Evolutionary conservation across 1,140 invertebrate species (phyloP), one percentile per base, ranked within the genome.

Genomic region (Ooceraea biroi): DNA sequence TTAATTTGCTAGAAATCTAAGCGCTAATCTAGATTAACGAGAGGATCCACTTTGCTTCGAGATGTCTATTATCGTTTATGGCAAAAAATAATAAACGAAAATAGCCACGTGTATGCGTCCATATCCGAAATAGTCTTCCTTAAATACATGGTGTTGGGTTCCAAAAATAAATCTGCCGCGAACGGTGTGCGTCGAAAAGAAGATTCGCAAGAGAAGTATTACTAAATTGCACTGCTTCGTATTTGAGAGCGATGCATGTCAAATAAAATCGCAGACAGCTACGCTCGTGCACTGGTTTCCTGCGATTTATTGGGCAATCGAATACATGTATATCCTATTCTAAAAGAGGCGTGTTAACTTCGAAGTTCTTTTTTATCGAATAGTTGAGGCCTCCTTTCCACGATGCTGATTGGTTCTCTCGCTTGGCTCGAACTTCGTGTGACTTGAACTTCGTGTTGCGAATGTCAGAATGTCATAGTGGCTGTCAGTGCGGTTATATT

Each of bases 101-200:
- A 61, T 74, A 41, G n/a, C n/a, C 57, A 5, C 57, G 27, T 30
- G 22, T 66, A 84, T 57, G 52, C 36, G 25, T 5, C 36, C 48
- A 61, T 46, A 41, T 85, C 60, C 36, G 55, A 82, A 87, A 86
- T 88, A 90, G 72, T 83, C 61, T 63, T 82, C 52, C 82, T 77
- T 84, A 87, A 87, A 87, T 76, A 78, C 82, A 7, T 36, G n/a
- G 46, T 80, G 87, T 88, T 60, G 82, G 69, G 61, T 44, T 83
- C 86, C 61, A 86, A 86, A 84, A 88, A 88, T 89, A 89, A 83
- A 55, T 87, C 61, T 25, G 85, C 72, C n/a, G 36, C 36, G 3
- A 52, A 52, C 30, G 74, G 27, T 22, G 27, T 22, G 46, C 52
- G 50, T 55, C 82, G 82, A 74, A 89, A 89, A 85, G 82, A 84